A percentile compares a stretch with the other conserved stretches of the same genome.
These are phyloP conservation scores for Tolmerus cingulatus DNA, from an alignment of 2,888 invertebrate genomes.

Conservation along the genomic window DNA sequence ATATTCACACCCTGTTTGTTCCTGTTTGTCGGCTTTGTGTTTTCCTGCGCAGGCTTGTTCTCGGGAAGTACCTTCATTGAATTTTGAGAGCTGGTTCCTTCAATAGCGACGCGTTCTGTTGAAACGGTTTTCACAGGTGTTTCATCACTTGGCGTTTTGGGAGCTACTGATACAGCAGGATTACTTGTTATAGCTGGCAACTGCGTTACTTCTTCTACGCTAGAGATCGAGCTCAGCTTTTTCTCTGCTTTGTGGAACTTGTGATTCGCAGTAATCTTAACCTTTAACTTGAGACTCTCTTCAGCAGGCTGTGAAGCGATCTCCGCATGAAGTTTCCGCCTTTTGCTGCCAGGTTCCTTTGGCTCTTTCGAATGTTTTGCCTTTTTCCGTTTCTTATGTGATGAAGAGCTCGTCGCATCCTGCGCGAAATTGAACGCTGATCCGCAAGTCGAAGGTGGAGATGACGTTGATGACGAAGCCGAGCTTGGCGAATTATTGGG, in stretches of 20 bases:
- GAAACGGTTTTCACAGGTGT: not conserved
- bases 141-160: not conserved
- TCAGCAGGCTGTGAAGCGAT: constrained; percentile 64
- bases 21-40: constrained; percentile 2
- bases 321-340: constrained; percentile 67
- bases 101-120: not conserved
- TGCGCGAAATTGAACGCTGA: constrained; percentile 50
- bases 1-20: constrained; percentile 47
- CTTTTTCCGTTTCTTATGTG: constrained; percentile 68
- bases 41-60: constrained; percentile 6
- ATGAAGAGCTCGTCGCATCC: constrained; percentile 51
- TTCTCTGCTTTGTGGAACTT: constrained; percentile 56
- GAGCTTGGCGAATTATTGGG: constrained; percentile 57
- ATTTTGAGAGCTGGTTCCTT: not conserved
- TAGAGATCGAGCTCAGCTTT: constrained; percentile 49
- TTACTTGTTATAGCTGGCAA: not conserved
- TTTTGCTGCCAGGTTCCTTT: constrained; percentile 61
- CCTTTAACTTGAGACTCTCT: constrained; percentile 66
- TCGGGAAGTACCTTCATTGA: constrained; percentile 21
- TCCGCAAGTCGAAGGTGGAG: constrained; percentile 50
- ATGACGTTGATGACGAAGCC: constrained; percentile 54
- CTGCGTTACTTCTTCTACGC: constrained; percentile 42
- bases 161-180: not conserved
- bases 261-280: constrained; percentile 64
- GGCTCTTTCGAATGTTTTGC: constrained; percentile 67